Conservation (phyloP, 2,888 invertebrate species). For the Thyatira batis region DNA sequence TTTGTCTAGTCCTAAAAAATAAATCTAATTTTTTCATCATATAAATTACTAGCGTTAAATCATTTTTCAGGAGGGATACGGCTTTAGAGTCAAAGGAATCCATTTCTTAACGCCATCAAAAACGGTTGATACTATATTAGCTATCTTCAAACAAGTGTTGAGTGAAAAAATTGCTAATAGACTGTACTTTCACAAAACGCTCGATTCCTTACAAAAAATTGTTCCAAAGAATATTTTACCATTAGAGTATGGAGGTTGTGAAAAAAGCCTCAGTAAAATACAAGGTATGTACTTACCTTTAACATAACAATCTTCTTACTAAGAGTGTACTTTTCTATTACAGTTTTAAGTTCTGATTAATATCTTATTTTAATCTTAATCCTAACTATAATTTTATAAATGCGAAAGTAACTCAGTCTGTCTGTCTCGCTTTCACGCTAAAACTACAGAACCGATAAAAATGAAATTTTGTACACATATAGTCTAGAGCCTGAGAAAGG, state of each 20-base stretch:
- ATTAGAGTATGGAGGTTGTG: conserved; percentile 23
- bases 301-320: too few relatives aligned
- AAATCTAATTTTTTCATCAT: background rate
- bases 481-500: too few relatives aligned
- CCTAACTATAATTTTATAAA: too few relatives aligned
- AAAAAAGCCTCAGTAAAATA: conserved; percentile 2
- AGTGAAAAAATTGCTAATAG: conserved; percentile 37
- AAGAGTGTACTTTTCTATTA: too few relatives aligned
- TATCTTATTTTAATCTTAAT: too few relatives aligned
- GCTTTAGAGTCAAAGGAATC: conserved; percentile 55
- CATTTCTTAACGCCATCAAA: conserved; percentile 63
- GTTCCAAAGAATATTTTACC: conserved; percentile 20
- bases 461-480: too few relatives aligned
- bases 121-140: conserved; percentile 54
- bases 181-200: conserved; percentile 20
- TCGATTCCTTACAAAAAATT: conserved; percentile 12
- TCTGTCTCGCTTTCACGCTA: too few relatives aligned
- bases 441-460: too few relatives aligned
- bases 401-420: too few relatives aligned
- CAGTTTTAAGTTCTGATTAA: too few relatives aligned
- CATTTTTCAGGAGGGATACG: conserved; percentile 49
- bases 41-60: background rate
- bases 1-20: background rate
- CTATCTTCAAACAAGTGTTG: conserved; percentile 51
- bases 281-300: conserved; percentile 2